Evolutionary conservation across 1,140 invertebrate species (phyloP).

Genomic region (Glomeris maerens): DNA sequence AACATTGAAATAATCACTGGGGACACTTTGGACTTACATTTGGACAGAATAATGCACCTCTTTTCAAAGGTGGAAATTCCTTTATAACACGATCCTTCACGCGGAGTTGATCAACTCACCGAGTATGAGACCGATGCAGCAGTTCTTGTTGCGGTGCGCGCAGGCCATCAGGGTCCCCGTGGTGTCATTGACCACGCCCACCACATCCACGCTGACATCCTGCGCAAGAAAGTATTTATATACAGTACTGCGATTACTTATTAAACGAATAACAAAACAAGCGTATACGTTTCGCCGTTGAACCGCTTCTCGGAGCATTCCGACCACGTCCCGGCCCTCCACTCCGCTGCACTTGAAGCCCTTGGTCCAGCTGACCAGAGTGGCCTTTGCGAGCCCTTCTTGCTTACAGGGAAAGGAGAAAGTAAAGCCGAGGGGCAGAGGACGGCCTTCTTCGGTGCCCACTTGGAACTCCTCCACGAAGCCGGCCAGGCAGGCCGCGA

Average conservation of each 20-base stretch:
- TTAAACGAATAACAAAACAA: no score
- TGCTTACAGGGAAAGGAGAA: conserved; percentile 95
- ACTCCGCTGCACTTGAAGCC: conserved; percentile 82
- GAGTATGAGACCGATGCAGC: conserved; percentile 78
- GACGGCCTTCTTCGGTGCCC: conserved; percentile 46
- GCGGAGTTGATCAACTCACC: no score
- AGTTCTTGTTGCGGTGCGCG: conserved; percentile 77
- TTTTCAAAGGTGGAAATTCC: no score
- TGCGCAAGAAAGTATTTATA: no score
- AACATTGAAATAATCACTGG: no score
- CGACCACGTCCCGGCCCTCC: conserved; percentile 73
- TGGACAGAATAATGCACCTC: no score
- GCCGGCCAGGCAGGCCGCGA: conserved; percentile 84
- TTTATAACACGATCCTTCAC: no score
- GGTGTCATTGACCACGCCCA: conserved; percentile 92
- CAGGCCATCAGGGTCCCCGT: conserved; percentile 96
- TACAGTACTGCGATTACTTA: no score
- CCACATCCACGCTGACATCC: conserved; percentile 77
- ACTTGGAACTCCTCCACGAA: conserved; percentile 78
- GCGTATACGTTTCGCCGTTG: no score
- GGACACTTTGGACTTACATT: no score
- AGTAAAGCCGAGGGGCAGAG: conserved; percentile 90
- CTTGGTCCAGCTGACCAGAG: conserved; percentile 87
- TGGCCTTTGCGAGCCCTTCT: conserved; percentile 73
- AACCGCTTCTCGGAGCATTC: conserved; percentile 64